phyloP scores from a whole-genome alignment of 2,888 invertebrate genomes.

The Baccha elongata region DNA sequence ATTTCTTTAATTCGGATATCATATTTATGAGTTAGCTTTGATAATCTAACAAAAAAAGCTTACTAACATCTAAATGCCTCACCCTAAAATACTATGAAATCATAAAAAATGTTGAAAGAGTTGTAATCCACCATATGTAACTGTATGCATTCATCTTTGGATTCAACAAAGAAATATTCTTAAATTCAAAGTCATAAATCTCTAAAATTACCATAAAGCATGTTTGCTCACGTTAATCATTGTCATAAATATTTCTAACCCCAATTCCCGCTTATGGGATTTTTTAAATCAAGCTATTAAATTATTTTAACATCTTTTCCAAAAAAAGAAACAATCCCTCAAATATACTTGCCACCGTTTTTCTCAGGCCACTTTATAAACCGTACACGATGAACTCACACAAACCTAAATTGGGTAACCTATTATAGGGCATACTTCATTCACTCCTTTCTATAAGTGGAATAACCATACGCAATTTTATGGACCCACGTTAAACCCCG shows the following conservation, averaged over 20 bases:
- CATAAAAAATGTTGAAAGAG: background rate
- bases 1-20: too few species aligned
- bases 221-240: constrained; percentile 1
- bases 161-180: background rate
- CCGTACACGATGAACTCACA: background rate
- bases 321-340: background rate
- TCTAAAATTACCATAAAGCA: constrained; percentile 29
- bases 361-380: constrained; percentile 41
- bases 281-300: constrained; percentile 37
- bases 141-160: background rate
- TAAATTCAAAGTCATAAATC: constrained; percentile 16
- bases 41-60: too few species aligned
- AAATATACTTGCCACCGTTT: constrained; percentile 54
- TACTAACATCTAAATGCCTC: background rate
- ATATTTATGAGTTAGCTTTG: too few species aligned
- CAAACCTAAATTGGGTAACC: constrained; percentile 20
- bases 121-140: background rate
- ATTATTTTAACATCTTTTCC: constrained; percentile 44
- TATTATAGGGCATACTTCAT: constrained; percentile 12
- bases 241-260: constrained; percentile 28
- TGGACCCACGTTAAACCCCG: constrained; percentile 22
- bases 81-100: constrained; percentile 14
- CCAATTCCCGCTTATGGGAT: background rate
- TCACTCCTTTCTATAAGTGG: constrained; percentile 29
- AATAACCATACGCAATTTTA: constrained; percentile 41